phyloP scores from a whole-genome alignment of 2,888 invertebrate genomes.

The Polydrusus cervinus region DNA sequence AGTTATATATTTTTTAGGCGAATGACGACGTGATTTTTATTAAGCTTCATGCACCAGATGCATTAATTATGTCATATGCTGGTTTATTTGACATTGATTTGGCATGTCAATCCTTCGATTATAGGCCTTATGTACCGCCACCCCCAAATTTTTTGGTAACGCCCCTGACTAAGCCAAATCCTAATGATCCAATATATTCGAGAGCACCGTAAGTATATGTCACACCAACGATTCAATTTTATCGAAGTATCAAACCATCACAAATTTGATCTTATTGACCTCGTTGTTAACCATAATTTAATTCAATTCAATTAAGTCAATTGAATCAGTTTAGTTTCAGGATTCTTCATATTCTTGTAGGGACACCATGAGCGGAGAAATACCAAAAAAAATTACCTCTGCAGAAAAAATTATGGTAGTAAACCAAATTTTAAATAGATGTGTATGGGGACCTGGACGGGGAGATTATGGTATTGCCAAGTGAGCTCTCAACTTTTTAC shows the following conservation, averaged over 20 bases:
- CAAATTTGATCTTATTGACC: no score
- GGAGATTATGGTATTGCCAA: constrained; percentile 62
- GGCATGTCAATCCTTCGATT: constrained; percentile 57
- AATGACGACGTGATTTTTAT: constrained; percentile 63
- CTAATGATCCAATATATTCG: constrained; percentile 55
- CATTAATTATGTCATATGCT: constrained; percentile 59
- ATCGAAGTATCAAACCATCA: no score
- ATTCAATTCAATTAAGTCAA: no score
- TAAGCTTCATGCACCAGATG: constrained; percentile 63
- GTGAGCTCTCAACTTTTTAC: constrained; percentile 10
- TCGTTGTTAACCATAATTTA: no score
- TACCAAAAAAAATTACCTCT: constrained; percentile 60
- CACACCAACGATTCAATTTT: no score
- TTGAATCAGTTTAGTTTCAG: no score
- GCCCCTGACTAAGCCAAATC: constrained; percentile 58
- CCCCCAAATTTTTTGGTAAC: constrained; percentile 60
- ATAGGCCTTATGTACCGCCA: constrained; percentile 53
- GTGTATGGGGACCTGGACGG: constrained; percentile 60
- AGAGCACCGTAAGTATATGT: constrained; percentile 61
- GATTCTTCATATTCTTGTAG: constrained; percentile 45
- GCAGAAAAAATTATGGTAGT: constrained; percentile 66
- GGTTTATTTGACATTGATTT: constrained; percentile 60
- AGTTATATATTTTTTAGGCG: constrained; percentile 55
- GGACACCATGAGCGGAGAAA: constrained; percentile 52
- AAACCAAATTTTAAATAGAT: constrained; percentile 61